Base-by-base conservation (phyloP, 1,140 invertebrate species). In the Drosophila azteca region DNA sequence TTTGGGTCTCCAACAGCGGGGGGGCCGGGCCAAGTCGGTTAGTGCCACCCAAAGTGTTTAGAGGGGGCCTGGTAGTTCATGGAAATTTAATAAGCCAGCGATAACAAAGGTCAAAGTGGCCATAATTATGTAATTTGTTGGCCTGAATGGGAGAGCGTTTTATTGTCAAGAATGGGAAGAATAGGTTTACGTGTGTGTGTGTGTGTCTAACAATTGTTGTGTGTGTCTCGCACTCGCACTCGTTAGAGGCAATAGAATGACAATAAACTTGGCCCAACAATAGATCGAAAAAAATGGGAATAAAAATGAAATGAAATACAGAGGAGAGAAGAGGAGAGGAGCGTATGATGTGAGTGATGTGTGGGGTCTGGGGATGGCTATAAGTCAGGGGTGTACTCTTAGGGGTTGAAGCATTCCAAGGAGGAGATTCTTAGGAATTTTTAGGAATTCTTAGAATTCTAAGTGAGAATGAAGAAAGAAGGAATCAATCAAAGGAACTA, bases 101-200 rank as follows among this genome's bases (percentile, higher is more conserved):
- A 50, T 48, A 68, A 61, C 76, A 84, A 77, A 66, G 50, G 70
- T 64, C 70, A 74, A 61, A 39, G 35, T 60, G 58, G 63, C 54
- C 45, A 85, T 84, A 85, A 85, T 85, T 87, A 87, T 85, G 78
- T 87, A 85, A 85, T 85, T 77, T 81, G 82, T 87, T 52, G 11
- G 62, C 52, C 44, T 29, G 60, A 77, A 74, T 85, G 65, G 65
- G 35, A 54, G 24, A 44, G 57, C 48, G 60, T 64, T 84, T 85
- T 53, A 66, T 77, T 62, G 67, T 72, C 50, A 70, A 49, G 22
- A 57, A 45, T 13, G 11, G 11, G 35, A 4, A 4, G 35, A 39
- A 39, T 39, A 13, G 35, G 11, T 13, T 4, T 2, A 1, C 5
- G 24, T 26, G 24, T 26, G 24, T 26, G 24, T 26, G 9, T 39